These are phyloP conservation scores for Enchytraeus crypticus DNA, from an alignment of 2,888 invertebrate genomes.

Conservation along the genomic window DNA sequence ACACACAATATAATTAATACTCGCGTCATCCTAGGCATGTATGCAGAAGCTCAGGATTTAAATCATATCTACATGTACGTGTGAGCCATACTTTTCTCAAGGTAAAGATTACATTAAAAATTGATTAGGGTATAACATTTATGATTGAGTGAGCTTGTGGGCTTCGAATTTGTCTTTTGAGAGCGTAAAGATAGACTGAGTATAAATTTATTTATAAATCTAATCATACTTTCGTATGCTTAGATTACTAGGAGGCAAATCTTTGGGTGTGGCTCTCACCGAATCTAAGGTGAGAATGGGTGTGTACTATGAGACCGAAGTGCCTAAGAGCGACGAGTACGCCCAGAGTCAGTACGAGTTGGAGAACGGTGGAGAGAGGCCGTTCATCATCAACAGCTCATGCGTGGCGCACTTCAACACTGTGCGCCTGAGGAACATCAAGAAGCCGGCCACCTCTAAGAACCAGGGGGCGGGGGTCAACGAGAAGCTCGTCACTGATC, in stretches of 20 bases:
- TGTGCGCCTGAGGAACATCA: conserved; percentile 11
- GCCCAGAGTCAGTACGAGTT: conserved; percentile 7
- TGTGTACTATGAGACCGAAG: conserved; percentile 9
- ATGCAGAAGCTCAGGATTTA: too few relatives aligned
- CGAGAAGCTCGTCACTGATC: conserved; percentile 20
- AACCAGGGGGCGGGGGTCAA: background rate
- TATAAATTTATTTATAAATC: too few relatives aligned
- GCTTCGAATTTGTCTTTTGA: too few relatives aligned
- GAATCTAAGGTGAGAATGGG: conserved; percentile 11
- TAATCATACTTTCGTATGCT: background rate
- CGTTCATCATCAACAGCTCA: conserved; percentile 5
- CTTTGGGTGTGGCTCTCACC: conserved; percentile 11
- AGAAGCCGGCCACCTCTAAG: conserved; percentile 11
- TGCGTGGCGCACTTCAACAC: conserved; percentile 17
- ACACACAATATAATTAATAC: too few relatives aligned
- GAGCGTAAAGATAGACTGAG: too few relatives aligned
- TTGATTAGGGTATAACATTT: too few relatives aligned
- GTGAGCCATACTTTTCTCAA: too few relatives aligned
- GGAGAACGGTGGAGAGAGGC: conserved; percentile 9
- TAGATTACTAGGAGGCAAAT: conserved; percentile 14
- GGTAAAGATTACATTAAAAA: too few relatives aligned
- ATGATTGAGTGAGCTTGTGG: too few relatives aligned
- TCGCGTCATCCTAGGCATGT: too few relatives aligned
- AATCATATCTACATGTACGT: too few relatives aligned
- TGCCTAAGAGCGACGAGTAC: conserved; percentile 1